Evolutionary conservation across 2,888 invertebrate species (phyloP), one percentile per base, ranked within the genome.

Genomic region (Trileptium ribeirensis): DNA sequence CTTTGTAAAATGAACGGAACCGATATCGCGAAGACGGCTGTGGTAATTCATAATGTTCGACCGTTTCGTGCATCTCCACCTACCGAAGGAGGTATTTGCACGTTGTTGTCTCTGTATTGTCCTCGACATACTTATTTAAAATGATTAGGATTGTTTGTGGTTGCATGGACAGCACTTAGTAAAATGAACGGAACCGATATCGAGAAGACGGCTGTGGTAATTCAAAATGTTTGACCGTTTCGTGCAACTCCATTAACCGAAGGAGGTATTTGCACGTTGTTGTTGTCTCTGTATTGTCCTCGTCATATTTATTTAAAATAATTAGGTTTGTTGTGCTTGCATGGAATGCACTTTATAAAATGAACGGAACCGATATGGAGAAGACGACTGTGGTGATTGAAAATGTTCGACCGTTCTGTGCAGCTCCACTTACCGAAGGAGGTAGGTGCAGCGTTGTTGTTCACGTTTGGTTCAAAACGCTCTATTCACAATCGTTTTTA

Each of bases 41-140:
- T 97, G 0, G 91, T 94, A 0, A 91, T 97, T 85, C 95, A 96
- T 89, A 92, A 97, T 89, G 92, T 98, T 0, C 93, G 94, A 85
- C 95, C 99, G 89, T 93, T 94, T 86, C 92, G 96, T 80, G 97
- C 98, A 1, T 98, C 97, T 1, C 95, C 97, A 85, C 91, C 97
- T 89, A 94, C 94, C 34, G 94, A 94, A 87, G n/a, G 94, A 83
- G 93, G 90, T 90, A 84, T 82, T n/a, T n/a, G n/a, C n/a, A n/a
- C n/a, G n/a, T n/a, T n/a, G n/a, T n/a, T n/a, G n/a, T n/a, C n/a
- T n/a, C n/a, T 93, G 8, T 94, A 94, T 87, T n/a, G n/a, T n/a
- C n/a, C n/a, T n/a, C n/a, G n/a, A n/a, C n/a, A n/a, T n/a, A n/a
- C n/a, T n/a, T n/a, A n/a, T n/a, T n/a, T n/a, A n/a, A n/a, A n/a